Evolutionary conservation across 2,113 vertebrate species (phyloP), one percentile per base, ranked within the genome.

Genomic region (Cairina moschata): DNA sequence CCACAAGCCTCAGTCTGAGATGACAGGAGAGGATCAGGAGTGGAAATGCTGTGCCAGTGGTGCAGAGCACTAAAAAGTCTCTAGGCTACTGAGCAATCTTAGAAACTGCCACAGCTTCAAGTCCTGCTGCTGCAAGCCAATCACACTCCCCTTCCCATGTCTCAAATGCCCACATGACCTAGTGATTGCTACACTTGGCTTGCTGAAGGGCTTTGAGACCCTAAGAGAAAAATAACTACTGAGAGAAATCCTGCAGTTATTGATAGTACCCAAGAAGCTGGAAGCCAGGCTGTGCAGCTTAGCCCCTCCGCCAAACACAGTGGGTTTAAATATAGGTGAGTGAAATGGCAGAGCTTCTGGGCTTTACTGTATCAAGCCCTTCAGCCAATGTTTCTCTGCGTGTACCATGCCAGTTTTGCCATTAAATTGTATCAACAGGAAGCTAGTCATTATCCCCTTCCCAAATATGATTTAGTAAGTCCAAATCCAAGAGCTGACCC

Each of bases 401-500:
- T 18, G 26, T 32, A 40, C 15, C 21, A 15, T 55, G 60, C n/a
- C 28, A 13, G 50, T 71, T 95, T 74, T 87, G 75, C 74, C 63
- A 73, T 76, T 56, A 93, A 59, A 74, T 28, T 2, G 0, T 83
- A 90, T 81, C 5, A 17, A 62, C n/a, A 48, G 18, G 73, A 93
- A 81, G 44, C 6, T 84, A 88, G 56, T 74, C 65, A 76, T 92
- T 69, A 71, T 68, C 68, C 28, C 23, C 23, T 77, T 88, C 58
- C 48, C 76, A 77, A 82, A 55, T 44, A 74, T 62, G 46, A 88
- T 90, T 96, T 90, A 84, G 6, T 86, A 93, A 85, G 48, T 85
- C 76, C 67, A 93, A 87, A 96, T 91, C 79, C 79, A 86, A 85
- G 79, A 93, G 15, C 34, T 94, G 80, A 95, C 85, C 77, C 34